These are phyloP conservation scores for Sus cebifrons DNA, from an alignment of 2,797 vertebrate genomes.

Conservation along the genomic window DNA sequence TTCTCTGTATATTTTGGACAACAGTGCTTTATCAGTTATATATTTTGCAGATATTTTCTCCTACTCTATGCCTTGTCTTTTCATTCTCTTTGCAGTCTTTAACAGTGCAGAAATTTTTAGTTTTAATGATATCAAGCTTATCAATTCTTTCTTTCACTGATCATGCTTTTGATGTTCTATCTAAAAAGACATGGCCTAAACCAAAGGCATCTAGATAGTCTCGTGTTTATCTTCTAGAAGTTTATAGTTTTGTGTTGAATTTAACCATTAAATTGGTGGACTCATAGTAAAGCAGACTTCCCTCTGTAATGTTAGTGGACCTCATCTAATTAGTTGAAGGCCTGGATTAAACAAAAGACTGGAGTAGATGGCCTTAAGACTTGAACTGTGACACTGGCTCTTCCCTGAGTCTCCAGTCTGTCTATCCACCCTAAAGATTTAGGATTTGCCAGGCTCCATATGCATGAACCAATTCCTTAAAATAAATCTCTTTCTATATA, in stretches of 20 bases:
- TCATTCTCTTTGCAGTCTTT: neutral
- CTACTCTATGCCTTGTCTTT: neutral
- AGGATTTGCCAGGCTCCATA: neutral
- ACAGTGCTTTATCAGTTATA: neutral
- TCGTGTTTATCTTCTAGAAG: neutral
- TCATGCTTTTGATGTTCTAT: neutral
- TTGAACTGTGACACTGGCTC: neutral
- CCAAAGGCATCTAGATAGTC: neutral
- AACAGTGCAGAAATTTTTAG: neutral
- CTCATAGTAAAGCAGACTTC: neutral
- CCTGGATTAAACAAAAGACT: neutral
- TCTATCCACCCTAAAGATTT: neutral
- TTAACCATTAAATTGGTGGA: neutral
- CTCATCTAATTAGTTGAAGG: neutral
- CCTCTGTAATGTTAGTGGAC: neutral
- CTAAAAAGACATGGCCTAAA: neutral
- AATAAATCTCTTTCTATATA: neutral
- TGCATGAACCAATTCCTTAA: neutral
- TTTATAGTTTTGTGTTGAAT: neutral
- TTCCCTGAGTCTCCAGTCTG: neutral
- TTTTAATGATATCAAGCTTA: neutral
- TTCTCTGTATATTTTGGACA: neutral
- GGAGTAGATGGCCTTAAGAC: no score
- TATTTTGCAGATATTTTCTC: neutral
- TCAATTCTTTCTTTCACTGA: neutral